Conservation (phyloP, 2,888 invertebrate species). For the Tyria jacobaeae region DNA sequence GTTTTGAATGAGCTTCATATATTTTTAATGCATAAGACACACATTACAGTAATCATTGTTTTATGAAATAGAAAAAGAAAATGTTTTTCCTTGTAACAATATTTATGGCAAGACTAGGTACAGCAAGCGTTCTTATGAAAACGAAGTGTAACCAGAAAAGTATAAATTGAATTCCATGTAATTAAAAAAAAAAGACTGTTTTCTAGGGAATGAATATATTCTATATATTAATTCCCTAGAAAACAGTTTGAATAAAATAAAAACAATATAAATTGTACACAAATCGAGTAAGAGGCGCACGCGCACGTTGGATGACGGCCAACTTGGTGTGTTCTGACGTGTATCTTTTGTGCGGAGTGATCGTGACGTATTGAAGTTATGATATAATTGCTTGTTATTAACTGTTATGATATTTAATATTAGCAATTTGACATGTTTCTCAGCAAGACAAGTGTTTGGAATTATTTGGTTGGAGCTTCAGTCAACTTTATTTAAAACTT, state of each 20-base stretch:
- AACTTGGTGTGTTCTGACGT: slow-evolving; percentile 18
- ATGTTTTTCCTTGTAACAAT: too few species aligned
- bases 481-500: too few species aligned
- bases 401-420: slow-evolving; percentile 7
- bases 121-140: slow-evolving; percentile 7
- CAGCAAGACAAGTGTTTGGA: neutral
- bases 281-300: neutral
- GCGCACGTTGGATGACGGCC: slow-evolving; percentile 25
- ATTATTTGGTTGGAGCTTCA: neutral
- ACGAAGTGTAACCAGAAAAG: neutral
- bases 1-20: too few species aligned
- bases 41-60: too few species aligned
- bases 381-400: slow-evolving; percentile 25
- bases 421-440: neutral
- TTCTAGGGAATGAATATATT: neutral
- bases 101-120: too few species aligned
- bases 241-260: neutral
- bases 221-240: neutral
- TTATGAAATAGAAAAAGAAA: too few species aligned
- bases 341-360: slow-evolving; percentile 34
- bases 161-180: neutral
- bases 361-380: slow-evolving; percentile 29
- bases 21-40: too few species aligned
- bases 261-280: neutral
- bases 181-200: too few species aligned